These are phyloP conservation scores for Dendrocincla tyrannina DNA, from an alignment of 2,797 vertebrate species.

Conservation along the genomic window DNA sequence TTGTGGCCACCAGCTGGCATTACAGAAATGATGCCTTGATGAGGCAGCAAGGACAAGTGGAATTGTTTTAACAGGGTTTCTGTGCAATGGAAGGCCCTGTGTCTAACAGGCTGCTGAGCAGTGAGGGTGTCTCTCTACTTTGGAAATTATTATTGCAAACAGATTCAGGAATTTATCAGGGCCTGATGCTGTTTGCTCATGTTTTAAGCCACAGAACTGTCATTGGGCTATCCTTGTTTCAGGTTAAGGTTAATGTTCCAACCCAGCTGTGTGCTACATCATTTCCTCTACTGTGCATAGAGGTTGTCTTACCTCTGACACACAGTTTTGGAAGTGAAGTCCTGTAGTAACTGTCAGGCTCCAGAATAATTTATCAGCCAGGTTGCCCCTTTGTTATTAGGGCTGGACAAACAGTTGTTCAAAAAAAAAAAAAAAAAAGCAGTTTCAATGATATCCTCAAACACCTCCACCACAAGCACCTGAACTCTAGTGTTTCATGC, in stretches of 20 bases:
- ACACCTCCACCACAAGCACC: neutral
- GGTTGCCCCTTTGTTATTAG: neutral
- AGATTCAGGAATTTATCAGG: neutral
- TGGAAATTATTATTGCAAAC: neutral
- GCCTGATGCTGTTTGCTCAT: neutral
- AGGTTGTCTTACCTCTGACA: neutral
- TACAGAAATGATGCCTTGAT: neutral
- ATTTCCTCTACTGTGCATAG: neutral
- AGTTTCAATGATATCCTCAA: neutral
- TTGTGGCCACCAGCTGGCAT: neutral
- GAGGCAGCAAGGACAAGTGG: neutral
- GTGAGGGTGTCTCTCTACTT: neutral
- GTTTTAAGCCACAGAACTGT: neutral
- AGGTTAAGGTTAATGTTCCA: neutral
- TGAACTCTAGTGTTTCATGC: neutral
- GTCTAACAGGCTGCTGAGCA: neutral
- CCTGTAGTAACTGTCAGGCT: rapidly evolving
- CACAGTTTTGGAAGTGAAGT: neutral
- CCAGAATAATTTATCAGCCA: neutral
- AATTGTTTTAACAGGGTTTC: neutral
- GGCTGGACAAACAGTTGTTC: neutral
- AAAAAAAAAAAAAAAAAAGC: neutral
- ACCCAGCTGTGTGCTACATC: neutral
- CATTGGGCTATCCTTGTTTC: neutral
- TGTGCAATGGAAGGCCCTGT: rapidly evolving